Evolutionary conservation across 1,140 invertebrate species (phyloP).

Genomic region (Listronotus oregonensis): DNA sequence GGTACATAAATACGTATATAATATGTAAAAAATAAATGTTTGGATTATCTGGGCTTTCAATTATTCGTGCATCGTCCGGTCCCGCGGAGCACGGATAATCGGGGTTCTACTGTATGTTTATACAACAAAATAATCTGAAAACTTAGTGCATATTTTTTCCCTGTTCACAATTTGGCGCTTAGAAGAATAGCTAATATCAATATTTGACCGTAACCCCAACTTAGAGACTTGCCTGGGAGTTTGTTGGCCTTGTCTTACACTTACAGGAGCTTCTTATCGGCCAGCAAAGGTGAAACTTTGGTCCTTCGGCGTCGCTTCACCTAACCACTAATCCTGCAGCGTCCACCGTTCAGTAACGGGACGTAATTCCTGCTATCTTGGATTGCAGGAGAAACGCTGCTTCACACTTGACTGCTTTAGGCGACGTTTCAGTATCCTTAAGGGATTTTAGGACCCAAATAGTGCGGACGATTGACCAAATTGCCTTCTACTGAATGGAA

Average conservation of each 20-base stretch:
- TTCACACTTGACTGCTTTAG: conserved; percentile 28
- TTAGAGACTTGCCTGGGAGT: conserved; percentile 4
- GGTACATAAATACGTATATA: too few species aligned
- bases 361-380: conserved; percentile 37
- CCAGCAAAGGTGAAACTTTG: conserved; percentile 33
- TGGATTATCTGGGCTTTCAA: too few species aligned
- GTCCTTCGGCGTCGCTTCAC: conserved; percentile 33
- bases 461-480: conserved; percentile 34
- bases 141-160: too few species aligned
- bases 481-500: neutral
- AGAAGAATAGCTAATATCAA: too few species aligned
- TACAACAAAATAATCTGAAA: too few species aligned
- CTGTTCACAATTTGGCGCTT: too few species aligned
- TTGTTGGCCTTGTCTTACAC: neutral
- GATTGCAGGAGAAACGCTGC: conserved; percentile 33
- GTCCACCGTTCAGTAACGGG: conserved; percentile 36
- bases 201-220: too few species aligned
- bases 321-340: conserved; percentile 34
- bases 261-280: conserved; percentile 23
- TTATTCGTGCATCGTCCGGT: too few species aligned
- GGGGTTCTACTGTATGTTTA: too few species aligned
- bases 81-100: too few species aligned
- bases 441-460: conserved; percentile 29
- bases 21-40: too few species aligned
- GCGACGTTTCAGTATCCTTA: conserved; percentile 19